A percentile compares a stretch with the other conserved stretches of the same genome.
Evolutionary conservation across 2,888 invertebrate genomes (phyloP).

Genomic region (Pheosia tremula): DNA sequence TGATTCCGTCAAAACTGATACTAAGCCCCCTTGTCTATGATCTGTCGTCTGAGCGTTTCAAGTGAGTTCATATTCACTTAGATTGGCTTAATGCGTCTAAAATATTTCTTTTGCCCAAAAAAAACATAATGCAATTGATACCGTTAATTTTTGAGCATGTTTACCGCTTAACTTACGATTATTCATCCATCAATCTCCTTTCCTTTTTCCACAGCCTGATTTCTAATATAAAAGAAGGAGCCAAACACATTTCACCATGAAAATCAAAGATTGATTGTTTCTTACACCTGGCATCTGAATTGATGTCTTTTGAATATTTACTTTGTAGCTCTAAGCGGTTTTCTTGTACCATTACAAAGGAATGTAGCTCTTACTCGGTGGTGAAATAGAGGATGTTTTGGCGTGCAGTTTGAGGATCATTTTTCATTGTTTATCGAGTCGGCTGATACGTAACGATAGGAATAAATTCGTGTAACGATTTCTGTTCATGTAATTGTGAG

Average conservation of each 20-base stretch:
- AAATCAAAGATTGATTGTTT: slow-evolving; percentile 59
- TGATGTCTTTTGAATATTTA: slow-evolving; percentile 55
- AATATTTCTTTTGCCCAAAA: no score
- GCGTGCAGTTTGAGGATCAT: slow-evolving; percentile 19
- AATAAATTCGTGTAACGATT: slow-evolving; percentile 37
- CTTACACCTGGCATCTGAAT: slow-evolving; percentile 47
- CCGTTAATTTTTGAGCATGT: background rate
- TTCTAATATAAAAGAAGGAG: slow-evolving; percentile 28
- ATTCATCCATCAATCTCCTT: slow-evolving; percentile 36
- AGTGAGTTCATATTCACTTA: no score
- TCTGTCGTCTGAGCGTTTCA: no score
- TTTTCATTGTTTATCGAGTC: slow-evolving; percentile 41
- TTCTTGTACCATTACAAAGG: slow-evolving; percentile 14
- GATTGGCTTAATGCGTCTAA: no score
- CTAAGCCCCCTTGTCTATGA: no score
- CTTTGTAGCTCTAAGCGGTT: slow-evolving; percentile 32
- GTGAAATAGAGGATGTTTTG: slow-evolving; percentile 14
- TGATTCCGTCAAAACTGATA: no score
- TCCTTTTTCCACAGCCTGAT: slow-evolving; percentile 29
- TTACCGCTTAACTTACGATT: slow-evolving; percentile 32
- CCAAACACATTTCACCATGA: slow-evolving; percentile 35
- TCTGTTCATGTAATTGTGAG: slow-evolving; percentile 19
- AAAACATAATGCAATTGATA: no score
- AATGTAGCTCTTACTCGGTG: slow-evolving; percentile 14
- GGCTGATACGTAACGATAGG: slow-evolving; percentile 34